A percentile compares a stretch with the other conserved stretches of the same genome.
Conservation (phyloP, 2,113 vertebrate species). For the Anoura caudifer region DNA sequence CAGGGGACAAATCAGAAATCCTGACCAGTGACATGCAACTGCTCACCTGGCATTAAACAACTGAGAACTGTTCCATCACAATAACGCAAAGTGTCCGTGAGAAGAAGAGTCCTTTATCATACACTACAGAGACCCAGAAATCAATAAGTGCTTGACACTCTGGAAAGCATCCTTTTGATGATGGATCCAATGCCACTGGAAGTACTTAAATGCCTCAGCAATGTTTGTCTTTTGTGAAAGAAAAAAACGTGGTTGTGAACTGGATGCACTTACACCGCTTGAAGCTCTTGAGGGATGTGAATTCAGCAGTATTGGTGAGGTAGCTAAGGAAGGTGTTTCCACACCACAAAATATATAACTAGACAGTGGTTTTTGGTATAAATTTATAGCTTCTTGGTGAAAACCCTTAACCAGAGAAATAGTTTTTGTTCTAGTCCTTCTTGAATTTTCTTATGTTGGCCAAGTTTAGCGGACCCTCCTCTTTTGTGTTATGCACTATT, state of each 20-base stretch:
- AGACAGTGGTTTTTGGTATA: not conserved
- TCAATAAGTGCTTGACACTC: constrained; percentile 41
- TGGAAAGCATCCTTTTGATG: constrained; percentile 40
- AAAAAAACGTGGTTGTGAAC: constrained; percentile 16
- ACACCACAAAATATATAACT: not conserved
- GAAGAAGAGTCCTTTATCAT: constrained; percentile 48
- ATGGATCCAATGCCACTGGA: constrained; percentile 3
- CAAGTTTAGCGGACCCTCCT: not conserved
- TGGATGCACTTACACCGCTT: not conserved
- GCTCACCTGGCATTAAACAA: not conserved
- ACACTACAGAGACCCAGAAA: not conserved
- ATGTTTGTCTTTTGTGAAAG: constrained; percentile 36
- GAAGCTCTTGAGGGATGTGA: not conserved
- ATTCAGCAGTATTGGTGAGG: not conserved
- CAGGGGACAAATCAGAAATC: not conserved
- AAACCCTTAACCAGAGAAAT: not conserved
- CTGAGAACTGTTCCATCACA: not conserved
- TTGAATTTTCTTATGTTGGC: not conserved
- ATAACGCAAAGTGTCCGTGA: not conserved
- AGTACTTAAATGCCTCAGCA: constrained; percentile 34
- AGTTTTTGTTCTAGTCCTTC: not conserved
- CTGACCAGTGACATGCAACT: not conserved
- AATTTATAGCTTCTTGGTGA: not conserved
- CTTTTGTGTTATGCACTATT: not conserved
- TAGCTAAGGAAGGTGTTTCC: not conserved